phyloP scores from a whole-genome alignment of 2,888 invertebrate species.

The Oxytorus armatus region DNA sequence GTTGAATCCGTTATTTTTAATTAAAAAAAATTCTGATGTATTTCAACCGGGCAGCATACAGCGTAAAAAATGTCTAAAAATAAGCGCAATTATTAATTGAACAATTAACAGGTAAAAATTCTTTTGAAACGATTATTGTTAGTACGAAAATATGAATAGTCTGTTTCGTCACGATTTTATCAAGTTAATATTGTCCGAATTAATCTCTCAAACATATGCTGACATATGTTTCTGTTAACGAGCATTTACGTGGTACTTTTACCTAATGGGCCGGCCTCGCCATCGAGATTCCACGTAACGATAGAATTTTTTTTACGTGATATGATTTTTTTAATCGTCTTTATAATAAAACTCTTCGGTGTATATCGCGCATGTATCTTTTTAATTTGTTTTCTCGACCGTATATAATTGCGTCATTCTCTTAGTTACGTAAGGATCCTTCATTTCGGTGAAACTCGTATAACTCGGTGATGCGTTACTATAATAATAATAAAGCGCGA shows the following conservation, averaged over 20 bases:
- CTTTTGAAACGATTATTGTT: not conserved
- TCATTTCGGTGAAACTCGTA: conserved; percentile 46
- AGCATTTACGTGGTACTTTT: not conserved
- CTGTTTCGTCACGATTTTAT: not conserved
- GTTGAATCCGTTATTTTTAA: no score
- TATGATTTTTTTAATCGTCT: conserved; percentile 47
- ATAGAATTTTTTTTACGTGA: conserved; percentile 39
- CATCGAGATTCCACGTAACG: conserved; percentile 26
- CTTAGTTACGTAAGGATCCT: conserved; percentile 51
- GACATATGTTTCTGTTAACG: not conserved
- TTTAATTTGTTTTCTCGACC: not conserved
- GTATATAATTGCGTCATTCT: not conserved
- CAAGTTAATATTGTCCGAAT: not conserved
- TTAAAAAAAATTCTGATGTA: no score
- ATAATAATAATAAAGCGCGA: conserved; percentile 45
- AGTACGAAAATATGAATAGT: not conserved
- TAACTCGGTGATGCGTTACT: conserved; percentile 19
- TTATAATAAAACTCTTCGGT: not conserved
- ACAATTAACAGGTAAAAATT: not conserved
- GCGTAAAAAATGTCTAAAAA: no score
- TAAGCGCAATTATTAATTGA: not conserved
- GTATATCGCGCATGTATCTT: not conserved
- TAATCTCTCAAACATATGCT: not conserved
- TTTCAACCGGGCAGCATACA: no score
- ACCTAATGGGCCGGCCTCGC: not conserved